Base-by-base conservation (phyloP, 30 jellyfish, hydroid and myxozoan genomes). In the Chrysaora quinquecirrha region DNA sequence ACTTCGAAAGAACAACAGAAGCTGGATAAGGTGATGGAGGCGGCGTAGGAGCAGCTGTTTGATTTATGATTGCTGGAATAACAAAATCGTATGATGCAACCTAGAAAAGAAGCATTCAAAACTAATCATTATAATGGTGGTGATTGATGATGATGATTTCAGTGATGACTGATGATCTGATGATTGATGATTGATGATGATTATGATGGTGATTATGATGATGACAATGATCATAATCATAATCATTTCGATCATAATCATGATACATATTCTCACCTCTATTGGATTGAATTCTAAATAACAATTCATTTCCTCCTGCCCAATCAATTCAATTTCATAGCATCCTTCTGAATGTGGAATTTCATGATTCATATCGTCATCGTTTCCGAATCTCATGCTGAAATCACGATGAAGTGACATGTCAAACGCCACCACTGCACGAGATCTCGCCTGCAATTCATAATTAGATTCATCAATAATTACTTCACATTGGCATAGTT, bases 61-160 rank as follows among this genome's bases (percentile, higher is more conserved):
- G 75, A 73, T 93, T 93, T 28, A 93, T 77, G 34, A 80, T 49
- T 19, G 90, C 95, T 2, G 98, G 96, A 30, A 93, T 34, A 46
- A 93, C 29, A 76, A 86, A 93, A 66, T 93, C 98, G 34, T 93
- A 93, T 22, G 98, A 54, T 18, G 98, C 98, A 80, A 93, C 96
- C 98, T 91, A 52, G 16, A n/a, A 58, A 76, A 29, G 34, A 7
- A 12, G 6, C 14, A 38, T n/a, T n/a, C n/a, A n/a, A n/a, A 6
- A 38, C 6, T 38, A 12, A 70, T 38, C 54, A 38, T 38, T 38
- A 38, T 38, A 38, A 38, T 38, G 14, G 11, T 14, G 14, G 11
- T 38, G 54, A 38, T 38, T 38, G 54, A 14, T 38, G 54, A 38
- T 38, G 54, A 38, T 38, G 54, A 38, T 38, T 38, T 3, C 14